phyloP scores from a whole-genome alignment of 2,113 vertebrate species.

The Peucedramus taeniatus region DNA sequence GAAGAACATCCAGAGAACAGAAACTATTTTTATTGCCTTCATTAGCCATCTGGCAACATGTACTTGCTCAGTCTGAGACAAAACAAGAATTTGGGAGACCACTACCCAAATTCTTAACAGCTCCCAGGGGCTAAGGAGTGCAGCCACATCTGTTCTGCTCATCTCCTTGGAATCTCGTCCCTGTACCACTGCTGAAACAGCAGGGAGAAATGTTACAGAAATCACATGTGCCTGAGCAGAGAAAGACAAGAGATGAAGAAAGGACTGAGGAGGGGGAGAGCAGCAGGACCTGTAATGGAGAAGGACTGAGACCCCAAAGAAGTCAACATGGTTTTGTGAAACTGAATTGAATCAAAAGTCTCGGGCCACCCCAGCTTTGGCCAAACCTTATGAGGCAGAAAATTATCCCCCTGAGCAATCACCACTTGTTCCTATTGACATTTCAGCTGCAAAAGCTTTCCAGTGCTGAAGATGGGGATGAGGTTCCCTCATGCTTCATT shows the following conservation, averaged over 20 bases:
- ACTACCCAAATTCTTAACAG: neutral
- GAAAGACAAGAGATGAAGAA: neutral
- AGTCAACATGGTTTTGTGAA: neutral
- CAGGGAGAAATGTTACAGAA: neutral
- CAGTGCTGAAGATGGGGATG: neutral
- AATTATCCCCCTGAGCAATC: neutral
- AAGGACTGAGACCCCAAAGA: neutral
- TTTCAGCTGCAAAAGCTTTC: neutral
- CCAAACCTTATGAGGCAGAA: neutral
- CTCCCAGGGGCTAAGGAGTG: neutral
- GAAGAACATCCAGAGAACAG: neutral
- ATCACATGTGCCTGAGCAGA: neutral
- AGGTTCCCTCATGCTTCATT: neutral
- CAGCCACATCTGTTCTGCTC: neutral
- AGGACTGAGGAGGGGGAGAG: neutral
- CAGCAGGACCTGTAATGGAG: neutral
- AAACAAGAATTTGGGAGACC: neutral
- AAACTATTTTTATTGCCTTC: neutral
- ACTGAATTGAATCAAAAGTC: neutral
- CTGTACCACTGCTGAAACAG: neutral
- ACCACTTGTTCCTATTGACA: neutral
- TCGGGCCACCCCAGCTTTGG: neutral
- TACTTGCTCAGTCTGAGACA: neutral
- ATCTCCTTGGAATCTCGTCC: neutral
- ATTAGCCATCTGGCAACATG: neutral